Conservation (phyloP, 2,888 invertebrate genomes). For the Ariolimax columbianus region DNA sequence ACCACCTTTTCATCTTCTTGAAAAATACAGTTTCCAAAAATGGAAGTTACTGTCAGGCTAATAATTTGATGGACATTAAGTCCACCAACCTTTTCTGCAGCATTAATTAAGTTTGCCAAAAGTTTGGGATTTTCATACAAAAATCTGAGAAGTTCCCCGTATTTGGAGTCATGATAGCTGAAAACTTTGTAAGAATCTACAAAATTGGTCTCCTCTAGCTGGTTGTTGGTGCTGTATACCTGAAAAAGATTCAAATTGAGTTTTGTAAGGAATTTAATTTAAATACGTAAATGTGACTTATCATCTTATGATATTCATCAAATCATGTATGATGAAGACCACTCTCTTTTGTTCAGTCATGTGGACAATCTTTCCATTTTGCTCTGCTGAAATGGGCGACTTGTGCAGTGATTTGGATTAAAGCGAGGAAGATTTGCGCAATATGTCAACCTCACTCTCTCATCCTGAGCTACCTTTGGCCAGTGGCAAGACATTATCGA, state of each 20-base stretch:
- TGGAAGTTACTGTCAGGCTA: conserved; percentile 63
- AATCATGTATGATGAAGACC: too few species aligned
- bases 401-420: too few species aligned
- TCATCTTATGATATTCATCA: too few species aligned
- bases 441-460: too few species aligned
- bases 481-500: too few species aligned
- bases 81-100: conserved; percentile 81
- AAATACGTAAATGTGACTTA: too few species aligned
- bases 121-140: conserved; percentile 85
- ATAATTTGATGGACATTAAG: conserved; percentile 59
- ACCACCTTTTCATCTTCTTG: conserved; percentile 85
- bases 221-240: conserved; percentile 81
- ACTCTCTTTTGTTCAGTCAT: too few species aligned
- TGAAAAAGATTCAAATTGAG: conserved; percentile 18
- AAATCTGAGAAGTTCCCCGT: conserved; percentile 85
- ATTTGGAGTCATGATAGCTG: conserved; percentile 84
- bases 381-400: too few species aligned
- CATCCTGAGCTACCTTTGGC: too few species aligned
- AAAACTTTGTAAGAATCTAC: conserved; percentile 58
- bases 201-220: conserved; percentile 80
- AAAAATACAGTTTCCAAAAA: conserved; percentile 86
- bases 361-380: too few species aligned
- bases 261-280: too few species aligned
- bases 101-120: conserved; percentile 83
- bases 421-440: too few species aligned